These are phyloP conservation scores for Hemistola chrysoprasaria DNA, from an alignment of 2,888 invertebrate genomes.

Conservation along the genomic window DNA sequence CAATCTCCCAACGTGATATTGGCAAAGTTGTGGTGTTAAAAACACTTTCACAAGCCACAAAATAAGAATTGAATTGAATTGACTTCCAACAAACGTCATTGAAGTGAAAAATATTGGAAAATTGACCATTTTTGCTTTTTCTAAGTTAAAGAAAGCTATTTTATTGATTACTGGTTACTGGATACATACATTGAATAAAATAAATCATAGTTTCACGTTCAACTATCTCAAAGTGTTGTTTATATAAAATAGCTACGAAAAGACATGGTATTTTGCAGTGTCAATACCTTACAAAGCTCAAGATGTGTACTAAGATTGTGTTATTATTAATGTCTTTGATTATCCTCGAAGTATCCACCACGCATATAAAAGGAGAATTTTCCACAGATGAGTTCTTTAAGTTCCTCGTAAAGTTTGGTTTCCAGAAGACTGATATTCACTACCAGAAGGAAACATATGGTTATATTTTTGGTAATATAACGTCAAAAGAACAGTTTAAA, in stretches of 20 bases:
- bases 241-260: not conserved
- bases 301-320: slow-evolving; percentile 57
- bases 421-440: slow-evolving; percentile 96
- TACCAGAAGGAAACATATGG: slow-evolving; percentile 93
- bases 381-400: slow-evolving; percentile 89
- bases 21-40: no score
- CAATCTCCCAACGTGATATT: no score
- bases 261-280: slow-evolving; percentile 9
- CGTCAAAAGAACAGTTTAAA: slow-evolving; percentile 85
- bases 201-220: no score
- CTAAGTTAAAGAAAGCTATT: no score
- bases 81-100: no score
- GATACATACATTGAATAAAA: no score
- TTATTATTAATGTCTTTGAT: slow-evolving; percentile 52
- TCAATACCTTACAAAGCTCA: slow-evolving; percentile 31
- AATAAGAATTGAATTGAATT: no score
- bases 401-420: slow-evolving; percentile 97
- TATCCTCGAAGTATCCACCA: slow-evolving; percentile 49
- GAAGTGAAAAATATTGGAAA: no score
- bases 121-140: no score
- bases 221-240: not conserved
- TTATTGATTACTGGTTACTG: no score
- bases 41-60: no score
- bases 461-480: slow-evolving; percentile 97
- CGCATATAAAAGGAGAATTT: slow-evolving; percentile 70